These are phyloP conservation scores for Muricea muricata DNA, from an alignment of 92 coral and sea anemone genomes.

Conservation along the genomic window DNA sequence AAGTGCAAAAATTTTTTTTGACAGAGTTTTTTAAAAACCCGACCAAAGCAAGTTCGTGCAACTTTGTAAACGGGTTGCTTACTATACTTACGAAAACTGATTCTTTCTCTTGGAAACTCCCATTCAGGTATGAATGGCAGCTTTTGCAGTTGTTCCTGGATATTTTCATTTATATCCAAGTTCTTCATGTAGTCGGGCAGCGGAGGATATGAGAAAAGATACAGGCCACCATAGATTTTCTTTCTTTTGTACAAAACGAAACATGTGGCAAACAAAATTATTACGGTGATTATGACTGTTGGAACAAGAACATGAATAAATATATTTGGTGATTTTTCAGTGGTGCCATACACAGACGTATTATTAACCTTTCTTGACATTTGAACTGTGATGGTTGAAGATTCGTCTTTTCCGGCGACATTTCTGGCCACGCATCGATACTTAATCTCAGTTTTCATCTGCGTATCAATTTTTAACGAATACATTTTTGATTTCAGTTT, in stretches of 20 bases:
- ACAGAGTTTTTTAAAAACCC: too few relatives aligned
- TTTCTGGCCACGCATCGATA: conserved; percentile 2
- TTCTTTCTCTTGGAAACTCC: conserved; percentile 94
- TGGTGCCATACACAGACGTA: neutral
- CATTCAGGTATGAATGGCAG: conserved; percentile 95
- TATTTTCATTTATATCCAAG: conserved; percentile 77
- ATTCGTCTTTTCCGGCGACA: neutral
- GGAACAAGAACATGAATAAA: neutral
- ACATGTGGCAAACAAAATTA: neutral
- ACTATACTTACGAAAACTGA: conserved; percentile 62
- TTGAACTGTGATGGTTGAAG: neutral
- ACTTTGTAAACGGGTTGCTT: too few relatives aligned
- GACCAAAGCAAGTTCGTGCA: too few relatives aligned
- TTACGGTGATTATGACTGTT: neutral
- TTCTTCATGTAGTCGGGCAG: conserved; percentile 90
- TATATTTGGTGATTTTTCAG: neutral
- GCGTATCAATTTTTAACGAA: neutral
- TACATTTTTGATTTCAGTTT: neutral
- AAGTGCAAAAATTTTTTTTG: too few relatives aligned
- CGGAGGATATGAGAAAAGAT: conserved; percentile 92
- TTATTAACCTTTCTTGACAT: neutral
- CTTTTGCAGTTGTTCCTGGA: conserved; percentile 87
- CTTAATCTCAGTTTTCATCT: neutral
- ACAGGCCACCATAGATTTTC: conserved; percentile 88
- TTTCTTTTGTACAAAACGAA: conserved; percentile 79